phyloP scores from a whole-genome alignment of 2,113 vertebrate species.

The Clarias batrachus region DNA sequence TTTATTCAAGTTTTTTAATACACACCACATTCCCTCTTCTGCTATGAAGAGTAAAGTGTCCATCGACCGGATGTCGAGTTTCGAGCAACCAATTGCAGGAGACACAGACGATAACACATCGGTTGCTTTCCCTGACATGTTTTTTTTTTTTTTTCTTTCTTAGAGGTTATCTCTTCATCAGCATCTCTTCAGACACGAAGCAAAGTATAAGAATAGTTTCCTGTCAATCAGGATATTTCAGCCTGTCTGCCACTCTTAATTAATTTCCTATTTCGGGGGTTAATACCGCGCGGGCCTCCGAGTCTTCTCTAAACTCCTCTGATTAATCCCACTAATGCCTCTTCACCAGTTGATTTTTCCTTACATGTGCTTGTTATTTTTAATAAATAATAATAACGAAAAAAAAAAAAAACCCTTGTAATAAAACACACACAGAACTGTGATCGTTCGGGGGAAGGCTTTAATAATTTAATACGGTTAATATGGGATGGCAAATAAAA shows the following conservation, averaged over 20 bases:
- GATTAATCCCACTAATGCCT: constrained; percentile 44
- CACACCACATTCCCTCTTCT: neutral
- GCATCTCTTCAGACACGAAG: neutral
- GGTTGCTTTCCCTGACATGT: neutral
- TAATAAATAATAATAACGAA: neutral
- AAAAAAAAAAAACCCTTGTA: neutral
- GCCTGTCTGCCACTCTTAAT: constrained; percentile 41
- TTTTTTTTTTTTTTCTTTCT: neutral
- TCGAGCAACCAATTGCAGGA: neutral
- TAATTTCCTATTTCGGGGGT: constrained; percentile 46
- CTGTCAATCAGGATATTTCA: constrained; percentile 47
- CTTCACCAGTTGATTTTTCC: constrained; percentile 30
- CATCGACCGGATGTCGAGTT: neutral
- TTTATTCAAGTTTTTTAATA: neutral
- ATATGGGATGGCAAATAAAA: neutral
- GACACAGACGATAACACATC: neutral
- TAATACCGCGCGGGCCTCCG: constrained; percentile 34
- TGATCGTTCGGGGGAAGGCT: neutral
- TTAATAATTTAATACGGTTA: neutral
- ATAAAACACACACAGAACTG: neutral
- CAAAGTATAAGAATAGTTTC: constrained; percentile 42
- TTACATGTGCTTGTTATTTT: neutral
- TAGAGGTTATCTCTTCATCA: neutral
- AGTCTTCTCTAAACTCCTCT: constrained; percentile 32
- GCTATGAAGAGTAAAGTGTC: neutral